Base-by-base conservation (phyloP, 2,113 vertebrate genomes). In the Cottus gobio region DNA sequence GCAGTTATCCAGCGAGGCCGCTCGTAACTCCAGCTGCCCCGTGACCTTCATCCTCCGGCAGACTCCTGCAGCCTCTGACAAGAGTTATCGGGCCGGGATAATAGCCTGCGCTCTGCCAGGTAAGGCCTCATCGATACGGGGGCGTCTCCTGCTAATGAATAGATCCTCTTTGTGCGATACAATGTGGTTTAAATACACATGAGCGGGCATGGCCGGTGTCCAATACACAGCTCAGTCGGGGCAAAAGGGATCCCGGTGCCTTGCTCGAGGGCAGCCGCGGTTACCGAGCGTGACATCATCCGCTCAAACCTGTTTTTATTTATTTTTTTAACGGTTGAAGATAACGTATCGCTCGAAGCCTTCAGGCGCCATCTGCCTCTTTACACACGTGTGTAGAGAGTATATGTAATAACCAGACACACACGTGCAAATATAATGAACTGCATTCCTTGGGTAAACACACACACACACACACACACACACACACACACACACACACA, bases 31-130 rank as follows among this genome's bases (percentile, higher is more conserved):
- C 93, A 87, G 88, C 80, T 69, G 90, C 82, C 87, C 73, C 61
- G 36, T 88, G 90, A 96, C 94, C 95, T 96, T 96, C 93, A 92
- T 93, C 95, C 95, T 94, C 93, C 92, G 93, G 90, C 79, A 62
- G 87, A 85, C 71, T 87, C 87, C 71, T 84, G 87, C 72, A 18
- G 86, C 87, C 71, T 81, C 89, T 95, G 90, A 94, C 90, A 95
- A 96, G 94, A 95, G 94, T 93, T 96, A 95, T 95, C 88, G 86
- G 93, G 90, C 86, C 87, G 79, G 83, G 90, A 91, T 90, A 95
- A 94, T 89, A 91, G 86, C 90, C 90, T 90, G 90, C 92, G 87
- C 52, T 87, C 71, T 91, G 86, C 79, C 83, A 93, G 93, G 87
- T 94, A 89, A 90, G 91, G 93, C 92, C 88, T 91, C 77, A 93